Base-by-base conservation (phyloP, 2,888 invertebrate species). In the Acronicta psi region DNA sequence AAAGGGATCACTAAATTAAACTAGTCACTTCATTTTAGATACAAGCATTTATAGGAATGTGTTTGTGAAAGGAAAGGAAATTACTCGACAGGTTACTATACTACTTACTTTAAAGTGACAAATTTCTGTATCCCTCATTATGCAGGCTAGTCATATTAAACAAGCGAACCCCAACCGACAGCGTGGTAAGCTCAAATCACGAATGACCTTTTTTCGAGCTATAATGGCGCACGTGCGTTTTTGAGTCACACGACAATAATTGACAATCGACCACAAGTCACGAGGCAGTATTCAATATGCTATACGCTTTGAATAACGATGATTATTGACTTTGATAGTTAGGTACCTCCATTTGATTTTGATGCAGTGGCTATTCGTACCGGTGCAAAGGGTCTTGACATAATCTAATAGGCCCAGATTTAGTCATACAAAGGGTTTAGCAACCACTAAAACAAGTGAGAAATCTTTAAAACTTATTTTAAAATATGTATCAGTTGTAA, bases 241-340 rank as follows among this genome's bases (percentile, higher is more conserved):
- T 75, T 71, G 76, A 83, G 79, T 79, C 86, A 89, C 91, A 91
- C 90, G 90, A 91, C 86, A 80, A 71, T 85, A 87, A 89, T 87
- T 87, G 88, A 91, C 92, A 91, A 92, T 91, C 87, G 86, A 83
- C 81, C 82, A 69, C 83, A 76, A 87, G 91, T 92, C 93, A 93
- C 93, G 93, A 89, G 75, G 67, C 68, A 61, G 69, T 77, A 81
- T 82, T 85, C 81, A 80, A 87, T 86, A 80, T 79, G 71, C 78
- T 79, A 82, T 84, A 85, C 83, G 81, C 77, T 67, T 73, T 87
- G 92, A 90, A 93, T 93, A 90, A 85, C 85, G 82, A 92, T 86
- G 80, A 61, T 77, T 80, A 84, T 80, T 76, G 75, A 81, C 69
- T 77, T 61, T 52, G 67, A 58, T 57, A 47, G 13, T 4, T 59